Evolutionary conservation across 2,113 vertebrate genomes (phyloP).

Genomic region (Cyprinodon tularosa): DNA sequence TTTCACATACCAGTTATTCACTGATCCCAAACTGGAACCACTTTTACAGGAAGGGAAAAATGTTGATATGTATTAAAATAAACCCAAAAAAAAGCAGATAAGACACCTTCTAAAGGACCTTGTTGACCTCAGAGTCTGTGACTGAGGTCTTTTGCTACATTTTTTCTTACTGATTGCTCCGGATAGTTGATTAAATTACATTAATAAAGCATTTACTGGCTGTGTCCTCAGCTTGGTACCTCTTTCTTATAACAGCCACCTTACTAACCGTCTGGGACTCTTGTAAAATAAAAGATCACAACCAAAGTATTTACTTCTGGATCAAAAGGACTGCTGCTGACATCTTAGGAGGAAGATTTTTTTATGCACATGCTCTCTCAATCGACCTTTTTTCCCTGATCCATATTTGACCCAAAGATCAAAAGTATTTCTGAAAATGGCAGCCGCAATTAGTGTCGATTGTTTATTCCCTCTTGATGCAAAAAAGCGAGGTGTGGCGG

Average conservation of each 20-base stretch:
- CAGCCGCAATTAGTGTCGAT: slow-evolving; percentile 15
- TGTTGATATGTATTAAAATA: background rate
- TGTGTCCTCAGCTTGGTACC: background rate
- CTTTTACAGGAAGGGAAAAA: background rate
- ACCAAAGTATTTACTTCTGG: slow-evolving; percentile 5
- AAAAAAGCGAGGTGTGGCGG: background rate
- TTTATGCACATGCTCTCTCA: background rate
- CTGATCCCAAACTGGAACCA: background rate
- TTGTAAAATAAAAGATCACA: background rate
- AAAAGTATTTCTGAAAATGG: slow-evolving; percentile 43
- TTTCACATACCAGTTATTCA: too few species aligned
- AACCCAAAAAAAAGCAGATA: background rate
- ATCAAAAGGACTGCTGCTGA: slow-evolving; percentile 1
- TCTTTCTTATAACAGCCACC: background rate
- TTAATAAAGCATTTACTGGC: background rate
- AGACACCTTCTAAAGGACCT: background rate
- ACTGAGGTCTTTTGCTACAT: background rate
- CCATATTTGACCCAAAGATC: slow-evolving; percentile 53
- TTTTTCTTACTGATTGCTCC: background rate
- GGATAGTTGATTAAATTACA: background rate
- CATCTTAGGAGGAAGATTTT: background rate
- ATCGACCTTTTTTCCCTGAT: slow-evolving; percentile 26
- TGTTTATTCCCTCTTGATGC: slow-evolving; percentile 27
- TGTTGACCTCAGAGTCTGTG: background rate
- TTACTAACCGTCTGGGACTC: background rate